Conservation (phyloP, 2,888 invertebrate species). For the Drosophila pseudotakahashii region DNA sequence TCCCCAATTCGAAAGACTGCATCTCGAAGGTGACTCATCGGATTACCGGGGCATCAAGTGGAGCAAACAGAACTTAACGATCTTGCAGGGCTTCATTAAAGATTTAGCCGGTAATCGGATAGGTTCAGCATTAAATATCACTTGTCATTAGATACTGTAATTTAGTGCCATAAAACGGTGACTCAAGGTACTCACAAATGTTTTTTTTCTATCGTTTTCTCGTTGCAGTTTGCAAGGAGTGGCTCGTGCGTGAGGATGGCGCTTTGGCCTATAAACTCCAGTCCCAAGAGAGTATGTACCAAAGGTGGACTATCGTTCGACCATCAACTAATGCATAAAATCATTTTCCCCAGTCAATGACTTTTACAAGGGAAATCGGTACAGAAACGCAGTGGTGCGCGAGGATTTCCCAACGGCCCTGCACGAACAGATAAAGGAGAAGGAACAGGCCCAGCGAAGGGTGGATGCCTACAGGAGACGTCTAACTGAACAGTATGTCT, state of each 20-base stretch:
- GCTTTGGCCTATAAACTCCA: constrained; percentile 92
- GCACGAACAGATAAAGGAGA: constrained; percentile 89
- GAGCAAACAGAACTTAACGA: constrained; percentile 38
- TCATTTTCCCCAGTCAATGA: constrained; percentile 86
- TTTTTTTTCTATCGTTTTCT: constrained; percentile 21
- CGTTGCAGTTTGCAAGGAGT: constrained; percentile 90
- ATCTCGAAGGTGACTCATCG: constrained; percentile 64
- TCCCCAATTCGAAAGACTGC: constrained; percentile 32
- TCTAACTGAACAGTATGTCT: constrained; percentile 87
- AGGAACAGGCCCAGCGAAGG: constrained; percentile 87
- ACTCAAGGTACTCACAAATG: constrained; percentile 46
- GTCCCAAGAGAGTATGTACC: constrained; percentile 90
- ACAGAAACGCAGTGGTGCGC: constrained; percentile 90
- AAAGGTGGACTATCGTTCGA: not conserved
- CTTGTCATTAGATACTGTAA: constrained; percentile 60
- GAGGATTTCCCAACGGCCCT: constrained; percentile 91
- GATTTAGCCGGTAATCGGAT: constrained; percentile 62
- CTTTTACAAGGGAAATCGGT: constrained; percentile 91
- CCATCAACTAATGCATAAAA: not conserved
- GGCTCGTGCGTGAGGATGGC: constrained; percentile 93
- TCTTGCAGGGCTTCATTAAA: constrained; percentile 66
- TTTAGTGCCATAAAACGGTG: constrained; percentile 54
- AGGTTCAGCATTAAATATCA: constrained; percentile 54
- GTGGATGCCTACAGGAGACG: constrained; percentile 85
- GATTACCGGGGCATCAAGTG: constrained; percentile 48